Conservation (phyloP, 2,797 vertebrate genomes). For the Tadarida brasiliensis region DNA sequence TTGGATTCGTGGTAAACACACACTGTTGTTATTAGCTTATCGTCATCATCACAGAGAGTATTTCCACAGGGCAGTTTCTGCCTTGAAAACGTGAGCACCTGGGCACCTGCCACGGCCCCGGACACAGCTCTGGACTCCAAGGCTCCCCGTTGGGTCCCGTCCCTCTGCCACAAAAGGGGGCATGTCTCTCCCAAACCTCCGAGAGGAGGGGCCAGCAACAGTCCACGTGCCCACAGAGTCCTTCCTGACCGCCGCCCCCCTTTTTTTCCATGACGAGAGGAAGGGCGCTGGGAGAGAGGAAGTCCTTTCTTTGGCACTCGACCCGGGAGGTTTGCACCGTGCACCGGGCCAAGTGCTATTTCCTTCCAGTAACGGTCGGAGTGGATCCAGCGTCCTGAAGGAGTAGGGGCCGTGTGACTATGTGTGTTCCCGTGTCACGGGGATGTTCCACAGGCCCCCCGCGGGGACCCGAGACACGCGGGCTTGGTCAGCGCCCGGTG, state of each 20-base stretch:
- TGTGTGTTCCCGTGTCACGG: neutral
- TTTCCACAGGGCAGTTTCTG: conserved; percentile 58
- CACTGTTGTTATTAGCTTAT: conserved; percentile 28
- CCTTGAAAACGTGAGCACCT: conserved; percentile 22
- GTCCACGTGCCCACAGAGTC: neutral
- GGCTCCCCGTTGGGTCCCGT: neutral
- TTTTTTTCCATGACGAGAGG: neutral
- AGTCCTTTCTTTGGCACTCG: neutral
- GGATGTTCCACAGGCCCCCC: too few species aligned
- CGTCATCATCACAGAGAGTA: neutral
- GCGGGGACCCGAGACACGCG: too few species aligned
- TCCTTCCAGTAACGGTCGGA: conserved; percentile 14
- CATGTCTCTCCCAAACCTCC: neutral
- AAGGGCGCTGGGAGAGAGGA: neutral
- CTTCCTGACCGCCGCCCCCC: neutral
- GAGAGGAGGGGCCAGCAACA: neutral
- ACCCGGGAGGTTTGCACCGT: neutral
- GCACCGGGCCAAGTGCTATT: neutral
- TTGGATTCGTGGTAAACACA: conserved; percentile 39
- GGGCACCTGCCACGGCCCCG: neutral
- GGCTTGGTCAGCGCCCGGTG: too few species aligned
- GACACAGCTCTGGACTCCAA: conserved; percentile 4
- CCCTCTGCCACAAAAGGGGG: neutral
- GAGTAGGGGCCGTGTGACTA: neutral
- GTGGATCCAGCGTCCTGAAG: neutral